Evolutionary conservation across 2,888 invertebrate species (phyloP).

Genomic region (Parthenolecanium corni): DNA sequence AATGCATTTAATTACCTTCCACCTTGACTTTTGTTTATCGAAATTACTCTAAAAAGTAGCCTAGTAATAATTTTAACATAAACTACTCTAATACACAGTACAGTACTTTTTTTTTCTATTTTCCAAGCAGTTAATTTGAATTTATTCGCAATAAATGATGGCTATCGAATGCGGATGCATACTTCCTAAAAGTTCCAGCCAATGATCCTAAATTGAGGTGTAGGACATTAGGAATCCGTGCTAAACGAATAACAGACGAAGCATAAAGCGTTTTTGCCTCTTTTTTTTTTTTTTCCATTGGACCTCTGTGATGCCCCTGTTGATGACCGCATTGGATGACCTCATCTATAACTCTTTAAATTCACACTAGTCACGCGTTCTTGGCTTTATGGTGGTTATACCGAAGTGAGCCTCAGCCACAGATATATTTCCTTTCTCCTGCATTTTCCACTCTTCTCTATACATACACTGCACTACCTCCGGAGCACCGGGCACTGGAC

Average conservation of each 20-base stretch:
- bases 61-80: too few species aligned
- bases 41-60: too few species aligned
- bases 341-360: constrained; percentile 23
- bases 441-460: too few species aligned
- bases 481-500: too few species aligned
- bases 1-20: too few species aligned
- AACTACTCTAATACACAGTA: too few species aligned
- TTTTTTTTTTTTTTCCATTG: background rate
- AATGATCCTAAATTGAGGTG: constrained; percentile 26
- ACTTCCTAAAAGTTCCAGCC: constrained; percentile 20
- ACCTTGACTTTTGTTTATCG: too few species aligned
- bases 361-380: constrained; percentile 26
- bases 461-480: too few species aligned
- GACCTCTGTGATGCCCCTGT: constrained; percentile 4
- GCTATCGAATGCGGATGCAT: constrained; percentile 7
- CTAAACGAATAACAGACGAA: constrained; percentile 11
- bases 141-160: background rate
- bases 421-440: too few species aligned
- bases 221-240: constrained; percentile 19
- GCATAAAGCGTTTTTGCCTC: constrained; percentile 6
- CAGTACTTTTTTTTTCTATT: too few species aligned
- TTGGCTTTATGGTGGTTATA: constrained; percentile 3
- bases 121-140: background rate
- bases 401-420: too few species aligned
- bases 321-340: constrained; percentile 25